Conservation (phyloP, 2,888 invertebrate species). For the Andrena haemorrhoa region DNA sequence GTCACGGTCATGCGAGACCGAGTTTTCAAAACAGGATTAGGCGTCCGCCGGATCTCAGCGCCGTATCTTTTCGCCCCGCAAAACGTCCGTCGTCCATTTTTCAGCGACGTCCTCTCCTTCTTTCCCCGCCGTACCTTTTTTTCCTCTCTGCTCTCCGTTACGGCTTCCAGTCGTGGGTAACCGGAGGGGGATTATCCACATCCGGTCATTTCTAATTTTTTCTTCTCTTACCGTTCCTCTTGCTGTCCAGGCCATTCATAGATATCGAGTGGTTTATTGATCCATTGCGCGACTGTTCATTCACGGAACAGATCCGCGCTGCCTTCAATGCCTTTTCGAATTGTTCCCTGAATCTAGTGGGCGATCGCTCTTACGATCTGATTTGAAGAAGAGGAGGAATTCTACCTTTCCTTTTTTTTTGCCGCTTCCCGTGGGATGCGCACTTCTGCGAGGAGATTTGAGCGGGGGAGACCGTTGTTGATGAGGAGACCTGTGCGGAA, state of each 20-base stretch:
- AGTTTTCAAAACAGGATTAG: slow-evolving; percentile 83
- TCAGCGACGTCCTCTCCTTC: slow-evolving; percentile 69
- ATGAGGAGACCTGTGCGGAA: too few relatives aligned
- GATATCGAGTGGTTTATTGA: slow-evolving; percentile 79
- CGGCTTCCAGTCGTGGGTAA: slow-evolving; percentile 56
- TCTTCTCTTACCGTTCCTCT: slow-evolving; percentile 38
- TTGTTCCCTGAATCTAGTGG: slow-evolving; percentile 63
- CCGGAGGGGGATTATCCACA: slow-evolving; percentile 79
- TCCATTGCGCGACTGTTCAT: slow-evolving; percentile 54
- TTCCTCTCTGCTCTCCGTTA: slow-evolving; percentile 48
- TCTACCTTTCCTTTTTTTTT: slow-evolving; percentile 36
- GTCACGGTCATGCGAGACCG: slow-evolving; percentile 79
- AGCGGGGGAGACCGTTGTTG: not conserved
- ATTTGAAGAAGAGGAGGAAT: slow-evolving; percentile 48
- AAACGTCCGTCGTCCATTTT: slow-evolving; percentile 79
- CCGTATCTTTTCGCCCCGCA: slow-evolving; percentile 61
- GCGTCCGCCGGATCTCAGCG: slow-evolving; percentile 71
- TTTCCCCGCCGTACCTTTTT: slow-evolving; percentile 49
- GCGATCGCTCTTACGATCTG: slow-evolving; percentile 65
- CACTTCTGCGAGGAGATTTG: slow-evolving; percentile 35
- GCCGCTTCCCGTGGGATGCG: slow-evolving; percentile 42
- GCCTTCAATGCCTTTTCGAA: slow-evolving; percentile 72
- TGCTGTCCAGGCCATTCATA: slow-evolving; percentile 53
- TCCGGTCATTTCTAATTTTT: slow-evolving; percentile 83
- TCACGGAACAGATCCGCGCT: slow-evolving; percentile 46